A percentile compares a stretch with the other conserved stretches of the same genome.
Evolutionary conservation across 2,113 vertebrate genomes (phyloP).

Genomic region (Plecotus auritus): DNA sequence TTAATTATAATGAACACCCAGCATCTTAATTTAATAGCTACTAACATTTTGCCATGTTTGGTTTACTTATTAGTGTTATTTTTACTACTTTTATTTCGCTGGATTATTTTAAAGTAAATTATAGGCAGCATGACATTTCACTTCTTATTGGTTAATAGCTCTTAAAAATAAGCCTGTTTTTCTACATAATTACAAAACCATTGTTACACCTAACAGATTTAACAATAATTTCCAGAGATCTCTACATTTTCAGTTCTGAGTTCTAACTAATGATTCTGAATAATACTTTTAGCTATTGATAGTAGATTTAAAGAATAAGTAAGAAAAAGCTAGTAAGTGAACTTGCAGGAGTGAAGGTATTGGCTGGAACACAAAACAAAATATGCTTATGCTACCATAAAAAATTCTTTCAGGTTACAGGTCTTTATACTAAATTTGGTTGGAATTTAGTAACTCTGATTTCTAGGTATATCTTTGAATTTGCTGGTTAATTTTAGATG

Average conservation of each 20-base stretch:
- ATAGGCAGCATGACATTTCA: not conserved
- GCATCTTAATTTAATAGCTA: not conserved
- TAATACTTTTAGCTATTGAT: not conserved
- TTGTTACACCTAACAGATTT: not conserved
- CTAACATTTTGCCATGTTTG: conserved; percentile 1
- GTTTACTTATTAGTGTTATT: not conserved
- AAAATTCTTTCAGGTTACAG: not conserved
- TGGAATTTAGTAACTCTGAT: not conserved
- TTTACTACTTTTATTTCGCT: not conserved
- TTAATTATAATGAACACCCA: not conserved
- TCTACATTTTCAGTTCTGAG: not conserved
- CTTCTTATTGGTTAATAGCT: not conserved
- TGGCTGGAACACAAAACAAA: not conserved
- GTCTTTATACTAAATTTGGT: not conserved
- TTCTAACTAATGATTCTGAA: not conserved
- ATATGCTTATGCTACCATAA: not conserved
- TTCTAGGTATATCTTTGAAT: not conserved
- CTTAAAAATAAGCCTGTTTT: conserved; percentile 33
- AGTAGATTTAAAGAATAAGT: not conserved
- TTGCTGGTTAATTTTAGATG: conserved; percentile 25
- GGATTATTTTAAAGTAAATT: not conserved
- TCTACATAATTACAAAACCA: not conserved
- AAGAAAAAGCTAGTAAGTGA: not conserved
- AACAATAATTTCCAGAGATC: not conserved
- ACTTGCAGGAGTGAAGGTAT: not conserved